Conservation (phyloP, 2,888 invertebrate species). For the Volucella bombylans region DNA sequence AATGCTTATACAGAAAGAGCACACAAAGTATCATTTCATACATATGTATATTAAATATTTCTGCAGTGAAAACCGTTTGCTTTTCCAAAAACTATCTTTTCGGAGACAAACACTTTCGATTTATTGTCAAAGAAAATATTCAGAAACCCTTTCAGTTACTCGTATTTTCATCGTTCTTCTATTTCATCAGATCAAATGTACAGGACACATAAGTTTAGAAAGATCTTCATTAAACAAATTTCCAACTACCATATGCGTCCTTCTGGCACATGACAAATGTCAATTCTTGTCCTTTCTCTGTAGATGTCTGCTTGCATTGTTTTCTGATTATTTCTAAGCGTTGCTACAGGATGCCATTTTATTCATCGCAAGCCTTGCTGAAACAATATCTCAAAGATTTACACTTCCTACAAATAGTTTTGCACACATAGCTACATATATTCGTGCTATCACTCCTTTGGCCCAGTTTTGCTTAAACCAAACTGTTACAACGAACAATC, state of each 20-base stretch:
- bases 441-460: slow-evolving; percentile 3
- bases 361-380: slow-evolving; percentile 32
- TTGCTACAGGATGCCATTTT: slow-evolving; percentile 34
- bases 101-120: too few relatives aligned
- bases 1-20: too few relatives aligned
- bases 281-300: not conserved
- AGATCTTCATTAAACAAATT: not conserved
- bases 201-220: too few relatives aligned
- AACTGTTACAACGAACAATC: slow-evolving; percentile 53
- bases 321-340: slow-evolving; percentile 47
- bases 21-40: too few relatives aligned
- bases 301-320: not conserved
- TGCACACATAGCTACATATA: slow-evolving; percentile 1
- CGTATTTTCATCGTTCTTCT: too few relatives aligned
- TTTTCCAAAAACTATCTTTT: too few relatives aligned
- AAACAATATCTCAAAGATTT: slow-evolving; percentile 48
- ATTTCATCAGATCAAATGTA: too few relatives aligned
- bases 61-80: too few relatives aligned
- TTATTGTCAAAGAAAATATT: too few relatives aligned
- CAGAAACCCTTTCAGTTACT: too few relatives aligned
- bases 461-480: slow-evolving; percentile 30
- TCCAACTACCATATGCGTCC: not conserved
- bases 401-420: slow-evolving; percentile 30
- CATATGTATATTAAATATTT: too few relatives aligned
- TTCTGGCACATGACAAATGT: not conserved